Evolutionary conservation across 2,888 invertebrate species (phyloP).

Genomic region (Cephalotes varians): DNA sequence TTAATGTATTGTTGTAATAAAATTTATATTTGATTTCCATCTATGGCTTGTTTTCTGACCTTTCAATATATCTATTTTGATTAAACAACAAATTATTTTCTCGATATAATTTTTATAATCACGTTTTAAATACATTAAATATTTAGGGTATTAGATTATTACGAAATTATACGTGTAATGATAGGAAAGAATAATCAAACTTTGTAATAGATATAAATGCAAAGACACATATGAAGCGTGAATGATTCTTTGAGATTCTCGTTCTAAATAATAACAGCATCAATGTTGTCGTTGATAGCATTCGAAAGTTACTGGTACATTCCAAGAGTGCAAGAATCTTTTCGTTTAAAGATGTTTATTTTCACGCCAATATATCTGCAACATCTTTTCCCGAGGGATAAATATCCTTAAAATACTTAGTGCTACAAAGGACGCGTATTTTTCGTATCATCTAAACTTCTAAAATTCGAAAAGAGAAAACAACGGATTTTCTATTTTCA

Average conservation of each 20-base stretch:
- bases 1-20: no score
- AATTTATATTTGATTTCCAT: no score
- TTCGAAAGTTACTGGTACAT: background rate
- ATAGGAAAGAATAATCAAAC: background rate
- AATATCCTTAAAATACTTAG: slow-evolving; percentile 1
- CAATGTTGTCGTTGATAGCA: slow-evolving; percentile 4
- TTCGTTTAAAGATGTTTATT: slow-evolving; percentile 1
- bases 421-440: background rate
- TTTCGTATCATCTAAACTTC: background rate
- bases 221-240: background rate
- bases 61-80: no score
- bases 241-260: background rate
- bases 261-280: slow-evolving; percentile 5
- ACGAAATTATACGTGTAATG: background rate
- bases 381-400: slow-evolving; percentile 1
- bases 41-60: no score
- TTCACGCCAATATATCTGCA: background rate
- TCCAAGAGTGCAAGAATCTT: background rate
- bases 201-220: background rate
- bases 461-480: background rate
- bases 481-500: slow-evolving; percentile 3
- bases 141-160: background rate
- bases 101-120: background rate
- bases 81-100: background rate
- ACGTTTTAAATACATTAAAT: background rate